phyloP scores from a whole-genome alignment of 2,888 invertebrate genomes.

The Orthonevra nobilis region DNA sequence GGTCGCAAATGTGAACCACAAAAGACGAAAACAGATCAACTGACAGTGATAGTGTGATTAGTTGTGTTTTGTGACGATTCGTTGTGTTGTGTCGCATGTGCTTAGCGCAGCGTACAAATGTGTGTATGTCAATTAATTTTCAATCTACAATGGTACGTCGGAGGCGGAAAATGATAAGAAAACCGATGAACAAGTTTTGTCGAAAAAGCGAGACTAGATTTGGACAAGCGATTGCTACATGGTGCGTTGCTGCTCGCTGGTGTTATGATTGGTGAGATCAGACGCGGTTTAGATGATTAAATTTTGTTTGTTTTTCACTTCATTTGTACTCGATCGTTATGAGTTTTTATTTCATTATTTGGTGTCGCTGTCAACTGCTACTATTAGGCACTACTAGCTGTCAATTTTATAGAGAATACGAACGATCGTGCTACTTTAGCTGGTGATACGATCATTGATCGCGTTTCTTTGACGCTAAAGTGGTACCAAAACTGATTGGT shows the following conservation, averaged over 20 bases:
- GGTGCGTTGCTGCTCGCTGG: neutral
- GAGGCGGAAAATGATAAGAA: conserved; percentile 55
- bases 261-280: conserved; percentile 45
- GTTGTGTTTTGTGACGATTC: conserved; percentile 67
- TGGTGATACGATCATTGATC: conserved; percentile 6
- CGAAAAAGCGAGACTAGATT: conserved; percentile 44
- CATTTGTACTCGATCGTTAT: too few species aligned
- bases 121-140: conserved; percentile 67
- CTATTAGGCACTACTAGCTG: conserved; percentile 18
- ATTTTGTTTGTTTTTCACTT: too few species aligned
- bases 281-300: too few species aligned
- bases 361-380: too few species aligned
- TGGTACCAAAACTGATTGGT: neutral
- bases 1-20: conserved; percentile 50
- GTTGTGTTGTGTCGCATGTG: conserved; percentile 49
- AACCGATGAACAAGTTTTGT: conserved; percentile 50
- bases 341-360: too few species aligned
- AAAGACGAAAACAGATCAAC: conserved; percentile 46
- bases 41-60: conserved; percentile 67
- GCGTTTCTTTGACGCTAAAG: neutral
- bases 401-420: conserved; percentile 1
- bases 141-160: conserved; percentile 57
- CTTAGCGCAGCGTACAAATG: conserved; percentile 49
- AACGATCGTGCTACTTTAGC: conserved; percentile 37
- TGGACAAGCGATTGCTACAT: conserved; percentile 26